Conservation (phyloP, 2,113 vertebrate genomes). For the Sylvilagus bachmani region DNA sequence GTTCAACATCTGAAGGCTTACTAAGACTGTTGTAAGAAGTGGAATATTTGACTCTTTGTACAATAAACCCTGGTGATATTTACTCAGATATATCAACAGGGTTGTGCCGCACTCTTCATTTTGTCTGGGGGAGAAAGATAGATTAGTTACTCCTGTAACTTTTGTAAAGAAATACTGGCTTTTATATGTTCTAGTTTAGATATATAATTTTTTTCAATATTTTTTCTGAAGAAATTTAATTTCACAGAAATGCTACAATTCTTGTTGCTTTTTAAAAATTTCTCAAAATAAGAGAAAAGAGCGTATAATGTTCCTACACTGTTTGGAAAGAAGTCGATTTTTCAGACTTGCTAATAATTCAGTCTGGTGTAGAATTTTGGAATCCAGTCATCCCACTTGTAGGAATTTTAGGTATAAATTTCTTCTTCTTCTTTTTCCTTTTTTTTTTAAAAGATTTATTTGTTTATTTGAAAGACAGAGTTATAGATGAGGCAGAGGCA, state of each 20-base stretch:
- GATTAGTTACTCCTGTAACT: constrained; percentile 24
- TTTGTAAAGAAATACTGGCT: constrained; percentile 59
- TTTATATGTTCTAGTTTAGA: constrained; percentile 62
- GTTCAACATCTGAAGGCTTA: constrained; percentile 38
- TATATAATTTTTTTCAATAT: neutral
- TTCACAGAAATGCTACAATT: constrained; percentile 32
- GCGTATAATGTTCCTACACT: neutral
- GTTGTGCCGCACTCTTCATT: constrained; percentile 42
- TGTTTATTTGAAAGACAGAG: too few species aligned
- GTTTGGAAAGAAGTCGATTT: constrained; percentile 32
- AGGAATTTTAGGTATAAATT: neutral
- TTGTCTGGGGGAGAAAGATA: constrained; percentile 50
- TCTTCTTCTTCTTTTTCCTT: neutral
- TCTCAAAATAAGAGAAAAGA: constrained; percentile 36
- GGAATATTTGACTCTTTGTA: constrained; percentile 3
- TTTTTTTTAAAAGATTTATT: too few species aligned
- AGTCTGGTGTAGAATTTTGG: neutral
- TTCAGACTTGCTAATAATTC: neutral
- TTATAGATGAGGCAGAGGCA: too few species aligned
- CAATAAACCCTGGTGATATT: constrained; percentile 55
- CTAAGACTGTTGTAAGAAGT: constrained; percentile 49
- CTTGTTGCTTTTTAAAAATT: neutral
- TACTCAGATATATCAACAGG: neutral
- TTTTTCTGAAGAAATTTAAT: neutral
- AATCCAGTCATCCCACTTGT: neutral